Evolutionary conservation across 2,113 vertebrate species (phyloP).

Genomic region (Promerops cafer): DNA sequence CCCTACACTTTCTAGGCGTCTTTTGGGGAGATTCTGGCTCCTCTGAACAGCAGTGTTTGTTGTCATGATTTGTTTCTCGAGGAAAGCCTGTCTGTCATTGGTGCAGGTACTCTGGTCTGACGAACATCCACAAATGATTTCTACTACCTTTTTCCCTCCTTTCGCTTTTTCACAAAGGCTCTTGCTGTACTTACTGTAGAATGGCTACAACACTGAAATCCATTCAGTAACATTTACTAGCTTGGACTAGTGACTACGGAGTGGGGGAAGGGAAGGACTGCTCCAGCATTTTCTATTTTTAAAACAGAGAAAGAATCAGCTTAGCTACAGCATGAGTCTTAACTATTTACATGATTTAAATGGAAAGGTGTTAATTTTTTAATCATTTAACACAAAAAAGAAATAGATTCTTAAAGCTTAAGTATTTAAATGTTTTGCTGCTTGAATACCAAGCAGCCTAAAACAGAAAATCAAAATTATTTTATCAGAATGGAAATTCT

Average conservation of each 20-base stretch:
- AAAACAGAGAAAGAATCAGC: slow-evolving; percentile 77
- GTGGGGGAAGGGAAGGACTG: slow-evolving; percentile 72
- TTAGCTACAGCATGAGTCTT: slow-evolving; percentile 56
- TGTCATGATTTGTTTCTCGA: slow-evolving; percentile 68
- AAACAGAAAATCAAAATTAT: neutral
- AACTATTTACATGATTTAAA: slow-evolving; percentile 58
- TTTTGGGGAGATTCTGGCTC: slow-evolving; percentile 69
- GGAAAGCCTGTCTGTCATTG: slow-evolving; percentile 39
- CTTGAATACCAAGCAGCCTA: neutral
- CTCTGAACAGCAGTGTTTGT: slow-evolving; percentile 57
- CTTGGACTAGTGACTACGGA: slow-evolving; percentile 58
- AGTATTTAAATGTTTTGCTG: neutral
- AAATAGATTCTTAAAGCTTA: neutral
- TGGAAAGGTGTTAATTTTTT: slow-evolving; percentile 3
- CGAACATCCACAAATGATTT: neutral
- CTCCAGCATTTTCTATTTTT: slow-evolving; percentile 91
- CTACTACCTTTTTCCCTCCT: slow-evolving; percentile 8
- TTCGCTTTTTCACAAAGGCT: slow-evolving; percentile 10
- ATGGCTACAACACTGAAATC: slow-evolving; percentile 48
- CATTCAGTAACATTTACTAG: slow-evolving; percentile 60
- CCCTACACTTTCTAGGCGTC: slow-evolving; percentile 60
- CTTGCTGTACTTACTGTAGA: slow-evolving; percentile 45
- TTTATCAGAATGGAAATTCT: neutral
- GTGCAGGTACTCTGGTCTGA: slow-evolving; percentile 3
- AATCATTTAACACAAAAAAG: neutral